Evolutionary conservation across 2,797 vertebrate genomes (phyloP), one percentile per base, ranked within the genome.

Genomic region (Sarcoramphus papa): DNA sequence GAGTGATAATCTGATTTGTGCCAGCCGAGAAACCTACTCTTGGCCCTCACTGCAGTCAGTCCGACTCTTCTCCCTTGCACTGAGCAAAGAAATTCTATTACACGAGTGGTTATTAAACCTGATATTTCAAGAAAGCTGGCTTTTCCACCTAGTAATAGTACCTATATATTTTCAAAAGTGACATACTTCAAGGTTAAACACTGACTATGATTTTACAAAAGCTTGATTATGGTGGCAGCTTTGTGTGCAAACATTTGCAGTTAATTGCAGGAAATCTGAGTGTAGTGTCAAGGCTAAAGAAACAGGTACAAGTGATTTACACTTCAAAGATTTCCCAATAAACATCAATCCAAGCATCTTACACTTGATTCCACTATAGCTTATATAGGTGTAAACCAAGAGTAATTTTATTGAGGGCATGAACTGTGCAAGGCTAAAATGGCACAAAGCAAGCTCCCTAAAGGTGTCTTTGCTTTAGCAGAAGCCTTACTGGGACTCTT

Each of bases 321-420:
- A 74, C 81, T 80, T 96, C 68, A 88, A 72, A 96, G 84, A 85
- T 77, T 85, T 83, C 72, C 41, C 48, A 85, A 28, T 83, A 96
- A 95, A 85, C 50, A 70, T 76, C 48, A 91, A 28, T 65, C 40
- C 56, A 76, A 85, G 37, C 51, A n/a, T 92, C 75, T 86, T 74
- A 73, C 37, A 76, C 69, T 86, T 81, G 53, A 54, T 92, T 95
- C 63, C 16, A 23, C 78, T 82, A 24, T 64, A 37, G 30, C 27
- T 82, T 82, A 60, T 79, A 56, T 30, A 70, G 35, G 64, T 85
- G 60, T 94, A 94, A 92, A 79, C 9, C 25, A 59, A 28, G 23
- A 85, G 25, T 89, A 82, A 84, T 94, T 96, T 94, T 85, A 91
- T 8, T 27, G 83, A 86, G 57, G 48, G 40, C 51, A 64, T 35